These are phyloP conservation scores for Ptilorrhoa leucosticta DNA, from an alignment of 2,113 vertebrate species.

Conservation along the genomic window DNA sequence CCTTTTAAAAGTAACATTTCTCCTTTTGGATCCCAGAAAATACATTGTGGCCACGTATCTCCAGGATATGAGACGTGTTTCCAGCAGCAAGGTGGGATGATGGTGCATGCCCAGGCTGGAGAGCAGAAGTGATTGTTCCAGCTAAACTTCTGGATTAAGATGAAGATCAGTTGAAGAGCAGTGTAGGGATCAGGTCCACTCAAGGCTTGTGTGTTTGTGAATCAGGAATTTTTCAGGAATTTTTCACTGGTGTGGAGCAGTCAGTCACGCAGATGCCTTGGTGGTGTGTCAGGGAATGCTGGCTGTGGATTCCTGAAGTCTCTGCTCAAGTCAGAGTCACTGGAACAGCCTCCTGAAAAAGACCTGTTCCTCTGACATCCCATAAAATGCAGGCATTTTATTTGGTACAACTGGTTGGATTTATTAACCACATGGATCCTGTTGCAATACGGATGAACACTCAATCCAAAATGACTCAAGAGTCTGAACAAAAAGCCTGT, in stretches of 20 bases:
- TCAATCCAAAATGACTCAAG: neutral
- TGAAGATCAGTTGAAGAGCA: neutral
- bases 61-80: neutral
- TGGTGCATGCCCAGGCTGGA: neutral
- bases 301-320: neutral
- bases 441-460: neutral
- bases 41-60: fast-evolving
- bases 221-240: neutral
- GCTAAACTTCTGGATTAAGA: neutral
- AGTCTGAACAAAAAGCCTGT: neutral
- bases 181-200: neutral
- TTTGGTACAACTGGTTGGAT: neutral
- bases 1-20: neutral
- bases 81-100: neutral
- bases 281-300: neutral
- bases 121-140: neutral
- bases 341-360: neutral
- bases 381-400: neutral
- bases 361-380: neutral
- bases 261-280: neutral
- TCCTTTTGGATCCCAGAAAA: neutral
- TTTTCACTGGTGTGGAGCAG: neutral
- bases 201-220: neutral
- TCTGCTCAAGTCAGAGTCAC: neutral
- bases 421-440: neutral